Evolutionary conservation across 1,140 invertebrate genomes (phyloP), one percentile per base, ranked within the genome.

Genomic region (Cherax destructor): DNA sequence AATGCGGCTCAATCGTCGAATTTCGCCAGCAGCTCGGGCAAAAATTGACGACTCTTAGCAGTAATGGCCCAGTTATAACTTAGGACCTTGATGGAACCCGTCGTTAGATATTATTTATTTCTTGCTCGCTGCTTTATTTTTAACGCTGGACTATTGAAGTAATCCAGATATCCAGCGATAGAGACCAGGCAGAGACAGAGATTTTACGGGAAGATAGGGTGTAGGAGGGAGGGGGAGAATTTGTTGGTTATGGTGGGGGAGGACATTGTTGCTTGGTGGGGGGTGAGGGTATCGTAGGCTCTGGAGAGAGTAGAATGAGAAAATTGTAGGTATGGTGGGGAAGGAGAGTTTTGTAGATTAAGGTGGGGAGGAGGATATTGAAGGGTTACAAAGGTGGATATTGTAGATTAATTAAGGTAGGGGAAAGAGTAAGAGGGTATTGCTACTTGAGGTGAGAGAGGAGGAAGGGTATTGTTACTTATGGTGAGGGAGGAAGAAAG

Each of bases 41-140:
- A 89, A 89, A 89, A 89, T 89, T 89, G 78, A 89, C 87, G 87
- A 89, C 61, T 89, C 79, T 83, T 83, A 74, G 80, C 87, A 83
- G 87, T 89, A 83, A 89, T 89, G 87, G 87, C 87, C 87, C 47
- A 50, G 87, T 81, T 81, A 83, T 89, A 89, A 89, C 61, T 89
- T 89, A 83, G 87, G 47, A 9, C 50, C 83, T 85, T 83, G 87
- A 89, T 89, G 87, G 87, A 89, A 83, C 87, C 87, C 65, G 78
- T 81, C 87, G 79, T 89, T 89, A 83, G 87, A 56, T 89, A 69
- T 83, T 89, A 72, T 89, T 89, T 89, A 89, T 89, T 83, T 50
- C 47, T 89, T 59, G 65, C 47, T 83, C 49, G 47, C 79, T 81
- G 87, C 41, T 74, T 89, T 83, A 74, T 89, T 83, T 89, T 89